Evolutionary conservation across 2,888 invertebrate species (phyloP).

Genomic region (Rhabditoides inermis): DNA sequence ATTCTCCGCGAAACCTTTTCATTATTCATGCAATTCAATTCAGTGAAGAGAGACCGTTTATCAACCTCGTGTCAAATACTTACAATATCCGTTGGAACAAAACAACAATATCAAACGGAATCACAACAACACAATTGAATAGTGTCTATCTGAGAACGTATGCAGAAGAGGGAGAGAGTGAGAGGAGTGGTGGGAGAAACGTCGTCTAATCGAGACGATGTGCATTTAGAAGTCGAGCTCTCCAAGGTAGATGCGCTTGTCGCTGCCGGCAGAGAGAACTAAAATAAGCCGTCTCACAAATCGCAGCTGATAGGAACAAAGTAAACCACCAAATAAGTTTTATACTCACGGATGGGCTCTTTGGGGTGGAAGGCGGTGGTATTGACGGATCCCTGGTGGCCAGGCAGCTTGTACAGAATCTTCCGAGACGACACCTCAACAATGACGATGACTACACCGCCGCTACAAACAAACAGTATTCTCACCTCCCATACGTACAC

Average conservation of each 20-base stretch:
- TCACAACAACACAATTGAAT: too few relatives aligned
- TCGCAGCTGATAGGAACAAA: too few relatives aligned
- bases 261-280: conserved; percentile 85
- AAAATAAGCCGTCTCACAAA: conserved; percentile 54
- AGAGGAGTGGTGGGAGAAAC: too few relatives aligned
- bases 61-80: too few relatives aligned
- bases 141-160: too few relatives aligned
- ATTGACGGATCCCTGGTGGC: conserved; percentile 93
- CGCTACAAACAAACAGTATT: background rate
- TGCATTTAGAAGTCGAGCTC: conserved; percentile 81
- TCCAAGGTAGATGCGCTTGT: conserved; percentile 87
- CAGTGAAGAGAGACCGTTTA: too few relatives aligned
- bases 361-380: conserved; percentile 87
- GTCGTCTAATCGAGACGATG: too few relatives aligned
- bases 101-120: too few relatives aligned
- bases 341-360: conserved; percentile 71
- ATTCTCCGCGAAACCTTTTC: too few relatives aligned
- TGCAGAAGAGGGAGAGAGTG: too few relatives aligned
- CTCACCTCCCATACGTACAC: conserved; percentile 83
- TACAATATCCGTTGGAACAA: too few relatives aligned
- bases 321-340: background rate
- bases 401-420: conserved; percentile 89
- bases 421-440: conserved; percentile 69
- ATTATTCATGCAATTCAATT: too few relatives aligned
- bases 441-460: background rate